Evolutionary conservation across 2,888 invertebrate species (phyloP), one percentile per base, ranked within the genome.

Genomic region (Trimorus sp.): DNA sequence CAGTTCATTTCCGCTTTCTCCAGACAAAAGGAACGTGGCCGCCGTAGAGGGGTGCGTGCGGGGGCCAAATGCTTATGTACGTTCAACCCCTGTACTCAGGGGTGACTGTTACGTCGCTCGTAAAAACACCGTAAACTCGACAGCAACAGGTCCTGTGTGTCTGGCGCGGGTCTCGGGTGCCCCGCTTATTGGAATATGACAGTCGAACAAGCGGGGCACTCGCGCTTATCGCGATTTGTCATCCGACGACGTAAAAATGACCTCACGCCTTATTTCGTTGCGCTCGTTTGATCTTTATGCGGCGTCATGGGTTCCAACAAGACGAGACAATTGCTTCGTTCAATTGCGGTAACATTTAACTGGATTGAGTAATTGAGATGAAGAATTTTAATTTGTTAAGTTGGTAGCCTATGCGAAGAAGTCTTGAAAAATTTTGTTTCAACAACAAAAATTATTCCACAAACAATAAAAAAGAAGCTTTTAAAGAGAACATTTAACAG

Each of bases 121-220:
- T 91, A 91, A 91, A 91, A 91, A 91, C 91, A 91, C 90, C 91
- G 91, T 91, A 91, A 91, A 91, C 91, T 91, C 89, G 89, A 90
- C 90, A 91, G 91, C 91, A 91, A 91, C 91, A 91, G 91, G 91
- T 91, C 91, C 88, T 89, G 89, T 89, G 89, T 90, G 90, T 90
- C 89, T 91, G 87, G 79, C 84, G 82, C 11, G 36, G 71, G 36
- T 73, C 69, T 75, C 74, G 79, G 75, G 75, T 75, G 70, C 85
- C 85, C 83, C 84, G 66, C 59, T 59, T 73, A 82, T 79, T 86
- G 83, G 85, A 87, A 88, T 88, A 87, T 89, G 83, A 89, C 87
- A 89, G 88, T 88, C 90, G 86, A 89, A 88, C 70, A 70, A 75
- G 53, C 71, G 85, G 85, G 82, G 68, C 77, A 73, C 81, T 73